phyloP scores from a whole-genome alignment of 2,113 vertebrate species.

The Psittacula cyanocephala region DNA sequence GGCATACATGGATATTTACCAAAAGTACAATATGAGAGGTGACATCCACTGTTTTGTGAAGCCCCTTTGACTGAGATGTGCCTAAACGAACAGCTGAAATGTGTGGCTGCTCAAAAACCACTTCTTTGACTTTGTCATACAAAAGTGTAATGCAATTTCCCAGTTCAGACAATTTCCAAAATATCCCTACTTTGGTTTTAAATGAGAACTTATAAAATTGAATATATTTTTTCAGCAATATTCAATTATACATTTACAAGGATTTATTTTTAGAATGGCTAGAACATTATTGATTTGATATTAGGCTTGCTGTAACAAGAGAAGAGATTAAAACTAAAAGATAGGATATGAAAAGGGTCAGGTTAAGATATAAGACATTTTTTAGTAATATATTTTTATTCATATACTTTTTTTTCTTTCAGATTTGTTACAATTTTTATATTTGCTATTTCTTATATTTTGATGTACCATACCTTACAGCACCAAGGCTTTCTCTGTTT shows the following conservation, averaged over 20 bases:
- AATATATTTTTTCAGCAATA: background rate
- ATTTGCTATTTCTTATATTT: background rate
- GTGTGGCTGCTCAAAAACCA: background rate
- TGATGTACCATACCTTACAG: background rate
- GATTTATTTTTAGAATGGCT: background rate
- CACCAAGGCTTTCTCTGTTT: background rate
- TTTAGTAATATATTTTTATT: background rate
- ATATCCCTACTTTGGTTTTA: background rate
- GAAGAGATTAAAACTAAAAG: background rate
- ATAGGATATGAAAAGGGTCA: background rate
- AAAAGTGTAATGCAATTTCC: background rate
- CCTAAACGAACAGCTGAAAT: background rate
- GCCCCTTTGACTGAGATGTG: background rate
- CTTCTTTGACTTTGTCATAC: background rate
- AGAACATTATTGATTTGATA: background rate
- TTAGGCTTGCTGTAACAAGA: background rate
- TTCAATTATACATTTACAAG: background rate
- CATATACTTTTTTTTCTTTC: background rate
- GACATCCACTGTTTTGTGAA: background rate
- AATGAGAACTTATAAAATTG: fast-evolving
- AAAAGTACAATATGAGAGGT: background rate
- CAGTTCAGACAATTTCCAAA: background rate
- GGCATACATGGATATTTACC: background rate
- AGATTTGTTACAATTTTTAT: background rate
- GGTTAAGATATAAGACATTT: background rate